phyloP scores from a whole-genome alignment of 2,888 invertebrate genomes.

The Miltochrista miniata region DNA sequence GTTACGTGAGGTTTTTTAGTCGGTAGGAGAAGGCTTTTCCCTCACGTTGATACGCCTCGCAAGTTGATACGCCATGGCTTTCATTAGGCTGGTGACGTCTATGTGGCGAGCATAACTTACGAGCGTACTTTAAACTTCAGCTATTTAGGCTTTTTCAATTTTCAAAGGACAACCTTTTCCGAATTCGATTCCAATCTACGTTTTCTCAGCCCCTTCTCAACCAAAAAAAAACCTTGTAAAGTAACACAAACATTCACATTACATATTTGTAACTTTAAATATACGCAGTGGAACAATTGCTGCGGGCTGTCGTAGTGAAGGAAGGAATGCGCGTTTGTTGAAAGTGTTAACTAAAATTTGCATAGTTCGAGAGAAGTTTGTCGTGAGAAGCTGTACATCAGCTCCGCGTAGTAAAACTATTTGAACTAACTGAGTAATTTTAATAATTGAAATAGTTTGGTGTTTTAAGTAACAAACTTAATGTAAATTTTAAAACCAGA shows the following conservation, averaged over 20 bases:
- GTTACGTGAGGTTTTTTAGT: too few relatives aligned
- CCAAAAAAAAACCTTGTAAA: constrained; percentile 29
- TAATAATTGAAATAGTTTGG: constrained; percentile 17
- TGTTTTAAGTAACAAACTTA: not conserved
- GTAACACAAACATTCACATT: constrained; percentile 33
- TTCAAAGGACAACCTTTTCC: not conserved
- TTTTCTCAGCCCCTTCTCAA: not conserved
- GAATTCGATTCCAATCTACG: not conserved
- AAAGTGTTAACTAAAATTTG: constrained; percentile 72
- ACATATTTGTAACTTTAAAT: constrained; percentile 31
- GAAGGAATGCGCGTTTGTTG: constrained; percentile 55
- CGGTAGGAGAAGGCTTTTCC: too few relatives aligned
- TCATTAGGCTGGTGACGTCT: too few relatives aligned
- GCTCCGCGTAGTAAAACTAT: constrained; percentile 39
- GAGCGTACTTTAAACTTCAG: too few relatives aligned
- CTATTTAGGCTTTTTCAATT: too few relatives aligned
- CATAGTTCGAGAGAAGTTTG: constrained; percentile 67
- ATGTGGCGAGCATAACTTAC: too few relatives aligned
- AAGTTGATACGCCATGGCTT: too few relatives aligned
- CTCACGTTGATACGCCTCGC: too few relatives aligned
- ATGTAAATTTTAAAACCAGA: not conserved
- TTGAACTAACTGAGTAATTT: constrained; percentile 17
- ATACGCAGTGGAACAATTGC: constrained; percentile 24
- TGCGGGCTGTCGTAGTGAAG: constrained; percentile 26
- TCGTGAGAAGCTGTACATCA: constrained; percentile 54